Percentiles rank a stretch among this genome's conserved stretches.
Conservation (phyloP, 2,888 invertebrate genomes). For the Tetragonisca angustula region DNA sequence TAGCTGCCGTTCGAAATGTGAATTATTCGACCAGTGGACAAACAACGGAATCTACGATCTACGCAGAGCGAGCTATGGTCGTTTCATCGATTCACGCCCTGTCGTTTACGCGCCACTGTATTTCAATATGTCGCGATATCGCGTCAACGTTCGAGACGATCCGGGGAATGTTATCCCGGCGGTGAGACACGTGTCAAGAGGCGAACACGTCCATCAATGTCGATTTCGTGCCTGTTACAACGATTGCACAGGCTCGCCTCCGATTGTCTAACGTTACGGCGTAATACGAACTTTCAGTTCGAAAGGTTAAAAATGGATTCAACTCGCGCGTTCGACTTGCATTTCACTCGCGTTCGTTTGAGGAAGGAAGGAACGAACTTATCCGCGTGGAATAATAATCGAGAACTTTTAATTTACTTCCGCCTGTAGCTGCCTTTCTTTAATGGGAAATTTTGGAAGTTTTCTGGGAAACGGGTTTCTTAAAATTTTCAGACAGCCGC, state of each 20-base stretch:
- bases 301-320: too few species aligned
- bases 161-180: not conserved
- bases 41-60: not conserved
- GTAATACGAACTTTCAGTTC: not conserved
- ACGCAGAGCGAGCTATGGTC: not conserved
- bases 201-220: not conserved
- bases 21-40: not conserved
- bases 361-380: too few species aligned
- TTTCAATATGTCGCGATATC: conserved; percentile 3
- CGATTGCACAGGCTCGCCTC: not conserved
- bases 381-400: accelerated
- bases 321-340: too few species aligned
- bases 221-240: too few species aligned
- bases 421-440: too few species aligned
- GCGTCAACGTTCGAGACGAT: not conserved
- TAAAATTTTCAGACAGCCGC: not conserved
- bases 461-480: not conserved
- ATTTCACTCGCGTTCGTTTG: not conserved
- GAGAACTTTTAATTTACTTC: not conserved
- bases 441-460: not conserved
- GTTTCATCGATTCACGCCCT: not conserved
- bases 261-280: not conserved
- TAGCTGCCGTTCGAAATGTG: not conserved
- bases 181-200: not conserved
- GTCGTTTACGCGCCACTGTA: not conserved